phyloP scores from a whole-genome alignment of 2,888 invertebrate species.

The Lucinisca nassula region DNA sequence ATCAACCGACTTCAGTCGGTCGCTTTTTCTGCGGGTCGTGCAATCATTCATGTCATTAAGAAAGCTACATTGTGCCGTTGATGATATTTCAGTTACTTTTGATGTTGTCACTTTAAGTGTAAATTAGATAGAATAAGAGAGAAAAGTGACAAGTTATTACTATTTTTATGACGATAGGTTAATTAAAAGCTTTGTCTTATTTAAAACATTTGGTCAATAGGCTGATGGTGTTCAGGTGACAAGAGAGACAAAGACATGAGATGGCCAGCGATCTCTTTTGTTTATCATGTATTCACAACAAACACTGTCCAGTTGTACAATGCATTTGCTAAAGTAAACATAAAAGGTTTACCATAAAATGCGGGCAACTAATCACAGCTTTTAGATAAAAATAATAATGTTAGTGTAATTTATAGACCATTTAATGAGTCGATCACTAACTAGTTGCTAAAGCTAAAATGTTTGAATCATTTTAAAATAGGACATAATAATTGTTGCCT shows the following conservation, averaged over 20 bases:
- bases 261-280: background rate
- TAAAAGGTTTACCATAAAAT: too few relatives aligned
- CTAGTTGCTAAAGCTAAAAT: too few relatives aligned
- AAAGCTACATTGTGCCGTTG: background rate
- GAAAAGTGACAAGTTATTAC: background rate
- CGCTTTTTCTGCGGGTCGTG: too few relatives aligned
- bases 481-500: too few relatives aligned
- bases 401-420: too few relatives aligned
- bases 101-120: conserved; percentile 8
- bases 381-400: too few relatives aligned
- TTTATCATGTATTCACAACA: background rate
- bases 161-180: background rate
- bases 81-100: conserved; percentile 7
- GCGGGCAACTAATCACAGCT: too few relatives aligned
- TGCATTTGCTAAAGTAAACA: too few relatives aligned
- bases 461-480: too few relatives aligned
- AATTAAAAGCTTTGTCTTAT: conserved; percentile 1
- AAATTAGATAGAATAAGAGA: conserved; percentile 8
- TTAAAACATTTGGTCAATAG: background rate
- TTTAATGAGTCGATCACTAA: too few relatives aligned
- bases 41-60: background rate
- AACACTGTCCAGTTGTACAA: too few relatives aligned
- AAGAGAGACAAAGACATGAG: background rate
- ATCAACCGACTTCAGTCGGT: too few relatives aligned
- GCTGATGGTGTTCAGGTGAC: background rate